Base-by-base conservation (phyloP, 2,888 invertebrate genomes). In the Acanthosepion pharaonis region DNA sequence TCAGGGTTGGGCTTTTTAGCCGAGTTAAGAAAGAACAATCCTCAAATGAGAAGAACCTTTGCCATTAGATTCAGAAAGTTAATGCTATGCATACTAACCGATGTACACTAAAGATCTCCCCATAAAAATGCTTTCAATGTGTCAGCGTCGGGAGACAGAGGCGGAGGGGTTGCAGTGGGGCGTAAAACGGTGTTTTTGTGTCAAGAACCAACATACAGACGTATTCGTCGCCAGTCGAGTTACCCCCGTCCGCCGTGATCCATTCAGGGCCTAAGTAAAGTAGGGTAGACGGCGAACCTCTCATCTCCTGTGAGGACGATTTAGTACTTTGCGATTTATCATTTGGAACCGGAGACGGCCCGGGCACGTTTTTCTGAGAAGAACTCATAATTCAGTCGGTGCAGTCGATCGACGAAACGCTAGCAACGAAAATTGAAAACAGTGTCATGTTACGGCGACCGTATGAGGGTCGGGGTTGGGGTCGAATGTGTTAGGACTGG, bases 191-290 rank as follows among this genome's bases (percentile, higher is more conserved):
- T 9, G 8, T 78, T 9, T 78, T 78, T 28, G 25, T 3, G 25
- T 25, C 25, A 78, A 78, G 78, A 15, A 78, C 78, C 33, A 33
- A 78, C 33, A 78, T 33, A 78, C n/a, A n/a, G 78, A 78, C 78
- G n/a, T 78, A 78, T 78, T 78, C 78, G 78, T 78, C 78, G 78
- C 78, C 78, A 78, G 78, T n/a, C 78, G n/a, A 78, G 78, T 78
- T 33, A 78, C n/a, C n/a, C n/a, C 78, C n/a, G 78, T n/a, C n/a
- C 33, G n/a, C 78, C 18, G 11, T n/a, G 78, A 78, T 78, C 78
- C 78, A 78, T 78, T 33, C 78, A n/a, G 15, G 78, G 78, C n/a
- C 33, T 78, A 78, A 78, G 78, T 78, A 78, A 42, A 33, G 78
- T 18, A 78, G n/a, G n/a, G 78, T 33, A 78, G 78, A 78, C 78